Conservation (phyloP, 1,140 invertebrate genomes). For the Pristionchus pacificus region DNA sequence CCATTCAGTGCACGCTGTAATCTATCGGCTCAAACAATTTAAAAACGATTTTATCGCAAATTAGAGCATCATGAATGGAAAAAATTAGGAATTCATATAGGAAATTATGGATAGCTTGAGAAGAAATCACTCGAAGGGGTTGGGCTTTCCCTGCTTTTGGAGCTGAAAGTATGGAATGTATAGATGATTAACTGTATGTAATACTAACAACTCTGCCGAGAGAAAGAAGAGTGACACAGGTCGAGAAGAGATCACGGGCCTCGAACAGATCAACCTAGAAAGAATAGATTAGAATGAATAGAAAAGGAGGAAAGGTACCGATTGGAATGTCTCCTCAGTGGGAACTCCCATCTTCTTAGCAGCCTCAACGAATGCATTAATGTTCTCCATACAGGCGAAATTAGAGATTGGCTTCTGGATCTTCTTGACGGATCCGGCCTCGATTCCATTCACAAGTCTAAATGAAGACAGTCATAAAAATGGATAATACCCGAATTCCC, state of each 20-base stretch:
- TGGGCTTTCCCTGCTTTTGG: constrained; percentile 16
- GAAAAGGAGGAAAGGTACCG: no score
- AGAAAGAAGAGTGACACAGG: constrained; percentile 86
- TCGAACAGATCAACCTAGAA: constrained; percentile 77
- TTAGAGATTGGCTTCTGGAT: constrained; percentile 77
- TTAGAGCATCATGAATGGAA: no score
- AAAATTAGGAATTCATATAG: no score
- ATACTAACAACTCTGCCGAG: constrained; percentile 81
- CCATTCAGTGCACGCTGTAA: no score
- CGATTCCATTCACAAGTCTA: constrained; percentile 55
- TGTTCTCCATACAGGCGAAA: constrained; percentile 99
- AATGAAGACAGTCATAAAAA: no score
- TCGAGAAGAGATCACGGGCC: constrained; percentile 85
- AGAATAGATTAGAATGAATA: constrained; percentile 33
- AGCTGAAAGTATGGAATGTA: constrained; percentile 15
- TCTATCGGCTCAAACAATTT: no score
- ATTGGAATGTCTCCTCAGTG: constrained; percentile 87
- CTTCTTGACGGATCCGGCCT: constrained; percentile 75
- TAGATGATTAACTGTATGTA: constrained; percentile 12
- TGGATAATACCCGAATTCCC: background rate
- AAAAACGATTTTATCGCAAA: no score
- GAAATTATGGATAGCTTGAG: no score
- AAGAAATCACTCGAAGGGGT: constrained; percentile 18
- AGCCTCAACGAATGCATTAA: constrained; percentile 83
- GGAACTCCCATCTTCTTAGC: constrained; percentile 83